phyloP scores from a whole-genome alignment of 1,140 invertebrate species.

The Alviniconcha marisindica region DNA sequence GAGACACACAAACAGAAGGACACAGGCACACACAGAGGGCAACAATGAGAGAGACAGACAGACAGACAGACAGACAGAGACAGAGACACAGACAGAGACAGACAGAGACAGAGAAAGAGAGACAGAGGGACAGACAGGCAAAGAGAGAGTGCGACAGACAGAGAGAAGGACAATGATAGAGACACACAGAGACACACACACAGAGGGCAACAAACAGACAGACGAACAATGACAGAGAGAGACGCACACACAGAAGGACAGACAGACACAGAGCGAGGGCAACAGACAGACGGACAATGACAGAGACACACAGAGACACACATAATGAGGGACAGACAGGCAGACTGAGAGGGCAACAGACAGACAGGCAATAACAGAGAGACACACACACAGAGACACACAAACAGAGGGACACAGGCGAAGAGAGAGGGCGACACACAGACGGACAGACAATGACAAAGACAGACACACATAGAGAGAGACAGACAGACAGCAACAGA shows the following conservation, averaged over 20 bases:
- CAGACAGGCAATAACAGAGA: constrained; percentile 19
- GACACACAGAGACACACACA: constrained; percentile 27
- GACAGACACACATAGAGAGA: not conserved
- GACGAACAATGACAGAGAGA: constrained; percentile 12
- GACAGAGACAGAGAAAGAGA: constrained; percentile 24
- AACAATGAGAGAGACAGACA: constrained; percentile 27
- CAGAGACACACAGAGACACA: constrained; percentile 20
- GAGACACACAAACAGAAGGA: constrained; percentile 11
- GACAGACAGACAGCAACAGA: not conserved
- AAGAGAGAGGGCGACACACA: not conserved
- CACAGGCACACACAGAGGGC: constrained; percentile 38
- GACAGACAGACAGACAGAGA: constrained; percentile 3
- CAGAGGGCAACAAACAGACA: constrained; percentile 38
- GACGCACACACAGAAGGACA: not conserved
- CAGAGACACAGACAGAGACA: constrained; percentile 7
- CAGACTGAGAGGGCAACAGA: not conserved
- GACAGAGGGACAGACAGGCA: constrained; percentile 12
- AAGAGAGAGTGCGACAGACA: constrained; percentile 44
- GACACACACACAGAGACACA: not conserved
- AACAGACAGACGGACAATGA: constrained; percentile 14
- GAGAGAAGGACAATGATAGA: constrained; percentile 12
- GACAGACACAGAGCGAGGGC: not conserved
- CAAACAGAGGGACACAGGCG: not conserved
- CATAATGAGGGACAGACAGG: not conserved
- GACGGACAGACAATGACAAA: constrained; percentile 21